Conservation (phyloP, 2,113 vertebrate genomes). For the Corythoichthys intestinalis region DNA sequence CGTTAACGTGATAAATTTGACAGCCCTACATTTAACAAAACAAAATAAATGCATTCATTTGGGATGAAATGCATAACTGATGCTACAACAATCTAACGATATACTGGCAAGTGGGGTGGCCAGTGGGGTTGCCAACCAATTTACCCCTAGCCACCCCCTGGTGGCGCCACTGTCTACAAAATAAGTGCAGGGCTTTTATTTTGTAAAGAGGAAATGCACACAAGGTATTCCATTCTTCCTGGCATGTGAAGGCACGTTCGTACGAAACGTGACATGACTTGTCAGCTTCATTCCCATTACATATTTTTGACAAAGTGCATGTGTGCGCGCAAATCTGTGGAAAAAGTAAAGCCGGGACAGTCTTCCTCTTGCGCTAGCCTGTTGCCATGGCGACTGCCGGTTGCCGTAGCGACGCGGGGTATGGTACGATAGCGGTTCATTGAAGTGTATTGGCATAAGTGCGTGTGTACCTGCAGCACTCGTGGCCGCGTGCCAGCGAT, state of each 20-base stretch:
- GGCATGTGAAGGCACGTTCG: constrained; percentile 42
- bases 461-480: constrained; percentile 20
- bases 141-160: no score
- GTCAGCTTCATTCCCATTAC: constrained; percentile 33
- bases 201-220: constrained; percentile 24
- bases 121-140: no score
- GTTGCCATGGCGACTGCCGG: constrained; percentile 73
- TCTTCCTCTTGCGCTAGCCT: constrained; percentile 57
- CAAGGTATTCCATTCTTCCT: not conserved
- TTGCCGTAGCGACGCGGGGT: constrained; percentile 75
- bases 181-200: constrained; percentile 41
- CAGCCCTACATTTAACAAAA: no score
- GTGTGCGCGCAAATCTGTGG: constrained; percentile 9
- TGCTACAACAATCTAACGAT: no score
- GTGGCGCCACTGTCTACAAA: not conserved
- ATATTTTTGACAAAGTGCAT: constrained; percentile 4
- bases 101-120: no score
- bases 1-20: no score
- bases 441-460: constrained; percentile 18
- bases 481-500: not conserved
- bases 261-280: constrained; percentile 41
- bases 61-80: no score
- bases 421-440: constrained; percentile 20
- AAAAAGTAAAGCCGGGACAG: constrained; percentile 50
- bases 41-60: no score